Percentiles rank a stretch among this genome's conserved stretches.
phyloP scores from a whole-genome alignment of 1,140 invertebrate genomes.

The Pristionchus pacificus region DNA sequence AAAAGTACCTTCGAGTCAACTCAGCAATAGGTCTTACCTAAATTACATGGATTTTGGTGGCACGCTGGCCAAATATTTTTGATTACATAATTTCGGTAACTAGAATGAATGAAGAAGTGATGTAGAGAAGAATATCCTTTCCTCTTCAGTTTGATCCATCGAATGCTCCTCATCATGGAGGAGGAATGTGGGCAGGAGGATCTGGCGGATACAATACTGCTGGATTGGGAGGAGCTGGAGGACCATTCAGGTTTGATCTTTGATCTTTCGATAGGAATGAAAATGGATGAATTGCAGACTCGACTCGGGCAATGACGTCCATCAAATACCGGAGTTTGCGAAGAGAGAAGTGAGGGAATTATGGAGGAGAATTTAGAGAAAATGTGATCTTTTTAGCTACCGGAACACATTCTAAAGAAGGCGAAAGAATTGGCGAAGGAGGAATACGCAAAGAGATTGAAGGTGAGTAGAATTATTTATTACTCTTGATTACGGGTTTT shows the following conservation, averaged over 20 bases:
- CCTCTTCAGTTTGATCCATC: constrained; percentile 65
- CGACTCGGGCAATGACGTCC: constrained; percentile 84
- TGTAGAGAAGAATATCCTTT: background rate
- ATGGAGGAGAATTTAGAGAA: background rate
- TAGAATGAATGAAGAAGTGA: no score
- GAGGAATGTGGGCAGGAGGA: constrained; percentile 92
- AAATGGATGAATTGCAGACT: constrained; percentile 65
- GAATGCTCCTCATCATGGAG: constrained; percentile 85
- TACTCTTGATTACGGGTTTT: no score
- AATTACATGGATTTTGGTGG: no score
- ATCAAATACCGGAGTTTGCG: constrained; percentile 81
- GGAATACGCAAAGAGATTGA: constrained; percentile 74
- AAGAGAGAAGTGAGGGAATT: constrained; percentile 67
- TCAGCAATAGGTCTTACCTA: no score
- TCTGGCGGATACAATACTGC: constrained; percentile 69
- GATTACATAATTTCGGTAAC: no score
- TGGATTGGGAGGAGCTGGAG: constrained; percentile 84
- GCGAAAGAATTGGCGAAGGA: constrained; percentile 85
- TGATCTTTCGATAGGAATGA: constrained; percentile 39
- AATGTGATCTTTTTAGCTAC: constrained; percentile 62
- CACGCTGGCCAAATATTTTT: no score
- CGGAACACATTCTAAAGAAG: constrained; percentile 75
- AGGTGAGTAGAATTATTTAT: constrained; percentile 35
- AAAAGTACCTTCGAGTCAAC: background rate
- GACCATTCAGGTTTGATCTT: constrained; percentile 70